Conservation (phyloP, 2,113 vertebrate genomes). For the Nipponia nippon region DNA sequence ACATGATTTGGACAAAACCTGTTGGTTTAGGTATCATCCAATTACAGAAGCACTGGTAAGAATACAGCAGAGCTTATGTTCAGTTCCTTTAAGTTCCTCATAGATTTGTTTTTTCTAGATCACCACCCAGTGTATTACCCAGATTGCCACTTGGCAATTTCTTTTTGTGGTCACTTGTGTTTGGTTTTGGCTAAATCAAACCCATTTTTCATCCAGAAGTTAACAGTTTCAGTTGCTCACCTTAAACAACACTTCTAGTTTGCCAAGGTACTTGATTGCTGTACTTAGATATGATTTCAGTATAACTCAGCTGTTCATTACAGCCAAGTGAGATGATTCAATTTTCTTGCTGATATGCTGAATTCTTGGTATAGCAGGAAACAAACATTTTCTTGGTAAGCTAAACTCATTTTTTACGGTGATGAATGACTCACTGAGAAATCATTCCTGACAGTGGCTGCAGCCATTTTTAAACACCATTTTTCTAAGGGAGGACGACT, state of each 20-base stretch:
- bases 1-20: not conserved
- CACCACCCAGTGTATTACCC: not conserved
- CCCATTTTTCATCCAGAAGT: not conserved
- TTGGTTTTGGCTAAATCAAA: not conserved
- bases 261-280: not conserved
- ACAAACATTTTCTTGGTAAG: constrained; percentile 55
- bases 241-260: not conserved
- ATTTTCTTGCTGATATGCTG: constrained; percentile 44
- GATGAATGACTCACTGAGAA: constrained; percentile 65
- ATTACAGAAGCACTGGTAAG: not conserved
- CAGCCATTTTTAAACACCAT: constrained; percentile 5
- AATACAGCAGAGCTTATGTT: not conserved
- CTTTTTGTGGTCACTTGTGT: not conserved
- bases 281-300: not conserved
- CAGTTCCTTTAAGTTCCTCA: not conserved
- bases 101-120: not conserved
- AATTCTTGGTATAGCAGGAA: constrained; percentile 55
- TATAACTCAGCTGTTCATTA: constrained; percentile 13
- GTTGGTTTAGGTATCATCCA: not conserved
- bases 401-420: constrained; percentile 37
- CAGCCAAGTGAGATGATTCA: constrained; percentile 14
- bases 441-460: constrained; percentile 44
- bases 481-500: not conserved
- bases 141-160: not conserved
- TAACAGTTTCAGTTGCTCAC: not conserved